Conservation (phyloP, 2,113 vertebrate genomes). For the Guaruba guarouba region DNA sequence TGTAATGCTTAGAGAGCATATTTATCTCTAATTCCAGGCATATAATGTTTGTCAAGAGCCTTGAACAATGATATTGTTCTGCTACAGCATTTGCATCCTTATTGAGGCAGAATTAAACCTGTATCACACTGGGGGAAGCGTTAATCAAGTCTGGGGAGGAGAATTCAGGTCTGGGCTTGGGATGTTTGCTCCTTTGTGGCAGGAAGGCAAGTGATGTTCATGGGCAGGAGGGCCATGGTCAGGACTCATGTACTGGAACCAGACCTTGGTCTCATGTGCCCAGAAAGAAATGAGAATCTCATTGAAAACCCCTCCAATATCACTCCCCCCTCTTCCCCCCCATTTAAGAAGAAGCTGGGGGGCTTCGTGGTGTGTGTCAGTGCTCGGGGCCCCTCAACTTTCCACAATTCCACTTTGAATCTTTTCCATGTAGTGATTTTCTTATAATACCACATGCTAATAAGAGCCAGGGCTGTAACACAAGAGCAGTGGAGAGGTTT, state of each 20-base stretch:
- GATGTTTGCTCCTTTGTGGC: background rate
- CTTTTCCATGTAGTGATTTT: background rate
- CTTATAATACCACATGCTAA: background rate
- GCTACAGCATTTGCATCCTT: background rate
- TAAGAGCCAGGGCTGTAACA: rapidly evolving
- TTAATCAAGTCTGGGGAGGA: background rate
- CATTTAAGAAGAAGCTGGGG: background rate
- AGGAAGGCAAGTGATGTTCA: background rate
- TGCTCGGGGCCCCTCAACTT: background rate
- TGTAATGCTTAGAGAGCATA: background rate
- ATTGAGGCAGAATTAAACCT: background rate
- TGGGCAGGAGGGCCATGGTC: background rate
- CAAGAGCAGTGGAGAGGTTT: background rate
- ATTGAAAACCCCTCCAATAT: background rate
- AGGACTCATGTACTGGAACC: background rate
- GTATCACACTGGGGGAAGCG: background rate
- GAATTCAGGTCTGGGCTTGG: background rate
- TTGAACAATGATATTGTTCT: background rate
- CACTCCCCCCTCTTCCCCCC: background rate
- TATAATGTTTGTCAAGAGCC: background rate
- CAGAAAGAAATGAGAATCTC: background rate
- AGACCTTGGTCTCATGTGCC: background rate
- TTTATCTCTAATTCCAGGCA: background rate
- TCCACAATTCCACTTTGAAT: background rate
- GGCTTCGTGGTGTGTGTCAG: background rate